phyloP scores from a whole-genome alignment of 2,113 vertebrate genomes.

The Oryzias javanicus region DNA sequence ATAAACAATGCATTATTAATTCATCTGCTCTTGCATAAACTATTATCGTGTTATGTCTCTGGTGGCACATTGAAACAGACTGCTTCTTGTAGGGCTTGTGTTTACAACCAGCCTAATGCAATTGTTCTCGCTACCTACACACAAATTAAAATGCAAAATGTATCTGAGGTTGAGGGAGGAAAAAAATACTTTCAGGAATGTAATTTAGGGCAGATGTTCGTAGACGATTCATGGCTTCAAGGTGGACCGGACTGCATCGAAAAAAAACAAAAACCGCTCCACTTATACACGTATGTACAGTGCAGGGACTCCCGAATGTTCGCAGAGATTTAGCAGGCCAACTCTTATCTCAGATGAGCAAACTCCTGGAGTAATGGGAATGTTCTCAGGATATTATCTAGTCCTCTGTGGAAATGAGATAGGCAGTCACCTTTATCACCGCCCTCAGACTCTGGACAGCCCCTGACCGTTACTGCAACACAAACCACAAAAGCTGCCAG shows the following conservation, averaged over 20 bases:
- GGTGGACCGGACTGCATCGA: constrained; percentile 7
- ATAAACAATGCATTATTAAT: constrained; percentile 40
- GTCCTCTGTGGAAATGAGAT: constrained; percentile 69
- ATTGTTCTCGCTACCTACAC: constrained; percentile 68
- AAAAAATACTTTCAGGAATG: constrained; percentile 25
- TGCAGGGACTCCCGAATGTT: constrained; percentile 20
- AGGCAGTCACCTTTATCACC: constrained; percentile 62
- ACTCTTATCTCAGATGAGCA: constrained; percentile 64
- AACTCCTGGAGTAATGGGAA: constrained; percentile 68
- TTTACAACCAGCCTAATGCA: constrained; percentile 63
- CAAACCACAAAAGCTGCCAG: constrained; percentile 44
- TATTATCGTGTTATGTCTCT: constrained; percentile 41
- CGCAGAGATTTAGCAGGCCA: constrained; percentile 28
- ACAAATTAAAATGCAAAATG: constrained; percentile 60
- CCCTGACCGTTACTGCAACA: constrained; percentile 56
- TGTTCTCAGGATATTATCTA: constrained; percentile 72
- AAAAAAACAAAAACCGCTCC: constrained; percentile 13
- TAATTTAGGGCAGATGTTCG: constrained; percentile 37
- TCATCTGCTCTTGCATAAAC: constrained; percentile 36
- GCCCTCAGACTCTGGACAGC: constrained; percentile 54
- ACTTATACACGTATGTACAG: constrained; percentile 17
- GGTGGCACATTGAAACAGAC: constrained; percentile 47
- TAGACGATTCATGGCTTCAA: constrained; percentile 16
- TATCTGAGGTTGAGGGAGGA: constrained; percentile 32
- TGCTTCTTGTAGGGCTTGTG: constrained; percentile 57